Evolutionary conservation across 2,113 vertebrate species (phyloP).

Genomic region (Nesospiza acunhae): DNA sequence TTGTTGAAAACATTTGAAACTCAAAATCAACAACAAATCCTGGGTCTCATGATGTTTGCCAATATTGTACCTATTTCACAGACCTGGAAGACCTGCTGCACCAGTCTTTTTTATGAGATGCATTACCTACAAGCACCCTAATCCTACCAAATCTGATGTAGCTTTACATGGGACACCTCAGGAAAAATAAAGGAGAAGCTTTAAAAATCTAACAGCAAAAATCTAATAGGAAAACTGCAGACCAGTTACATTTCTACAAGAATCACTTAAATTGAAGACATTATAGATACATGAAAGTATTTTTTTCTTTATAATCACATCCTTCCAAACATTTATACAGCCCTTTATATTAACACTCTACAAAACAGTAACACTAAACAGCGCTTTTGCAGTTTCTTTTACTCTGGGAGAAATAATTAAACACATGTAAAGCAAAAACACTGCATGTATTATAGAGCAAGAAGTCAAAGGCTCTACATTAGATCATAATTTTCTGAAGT

Average conservation of each 20-base stretch:
- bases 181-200: neutral
- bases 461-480: neutral
- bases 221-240: neutral
- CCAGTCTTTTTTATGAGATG: neutral
- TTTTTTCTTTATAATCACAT: neutral
- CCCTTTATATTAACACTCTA: neutral
- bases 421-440: neutral
- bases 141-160: neutral
- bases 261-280: neutral
- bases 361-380: neutral
- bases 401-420: neutral
- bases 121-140: neutral
- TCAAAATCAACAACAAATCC: neutral
- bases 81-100: neutral
- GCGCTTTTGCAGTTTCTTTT: neutral
- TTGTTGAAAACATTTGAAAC: neutral
- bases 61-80: neutral
- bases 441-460: neutral
- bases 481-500: neutral
- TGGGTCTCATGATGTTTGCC: neutral
- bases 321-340: neutral
- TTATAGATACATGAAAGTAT: neutral
- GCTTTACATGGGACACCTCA: neutral
- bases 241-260: neutral
- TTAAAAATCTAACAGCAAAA: neutral